Base-by-base conservation (phyloP, 30 jellyfish, hydroid and myxozoan genomes). In the Nemopilema nomurai region DNA sequence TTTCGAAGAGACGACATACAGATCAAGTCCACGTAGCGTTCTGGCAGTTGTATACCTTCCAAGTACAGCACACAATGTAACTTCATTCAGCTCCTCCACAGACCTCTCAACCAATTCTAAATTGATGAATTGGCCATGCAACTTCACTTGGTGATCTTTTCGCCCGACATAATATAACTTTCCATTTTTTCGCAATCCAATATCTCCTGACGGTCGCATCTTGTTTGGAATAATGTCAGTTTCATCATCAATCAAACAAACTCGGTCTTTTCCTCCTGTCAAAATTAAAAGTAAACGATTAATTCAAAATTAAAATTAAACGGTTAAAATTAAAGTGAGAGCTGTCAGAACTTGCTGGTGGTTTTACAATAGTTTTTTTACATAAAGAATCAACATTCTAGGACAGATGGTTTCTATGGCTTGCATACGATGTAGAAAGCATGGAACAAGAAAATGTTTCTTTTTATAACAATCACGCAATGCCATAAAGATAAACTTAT, bases 151-250 rank as follows among this genome's bases (percentile, higher is more conserved):
- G 71, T 67, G 33, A 30, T 89, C 97, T 31, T 74, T 73, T 69
- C 99, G 77, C 13, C 89, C 89, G 21, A 88, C 65, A 81, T 65
- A 84, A 80, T 70, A 94, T 23, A 94, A 74, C 73, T 89, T 69
- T 21, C 87, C 96, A 84, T 90, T 67, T 0, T 19, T 41, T 28
- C 25, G 28, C n/a, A 85, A 22, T 49, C 96, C 99, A 4, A 84
- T 49, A 72, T 94, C 99, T 0, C 99, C 99, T 64, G 97, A 89
- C 0, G 84, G 63, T 62, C 96, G 88, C 96, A 82, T 83, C 32
- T 67, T 79, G 33, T 79, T 18, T 27, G 67, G 79, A 8, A 73
- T n/a, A 13, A 72, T 28, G 28, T 66, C 84, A 13, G 74, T 69
- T 52, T 82, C 97, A 18, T 62, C 91, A 53, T 72, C 91, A 25